Conservation (phyloP, 1,140 invertebrate genomes). For the Aphidius ervi region DNA sequence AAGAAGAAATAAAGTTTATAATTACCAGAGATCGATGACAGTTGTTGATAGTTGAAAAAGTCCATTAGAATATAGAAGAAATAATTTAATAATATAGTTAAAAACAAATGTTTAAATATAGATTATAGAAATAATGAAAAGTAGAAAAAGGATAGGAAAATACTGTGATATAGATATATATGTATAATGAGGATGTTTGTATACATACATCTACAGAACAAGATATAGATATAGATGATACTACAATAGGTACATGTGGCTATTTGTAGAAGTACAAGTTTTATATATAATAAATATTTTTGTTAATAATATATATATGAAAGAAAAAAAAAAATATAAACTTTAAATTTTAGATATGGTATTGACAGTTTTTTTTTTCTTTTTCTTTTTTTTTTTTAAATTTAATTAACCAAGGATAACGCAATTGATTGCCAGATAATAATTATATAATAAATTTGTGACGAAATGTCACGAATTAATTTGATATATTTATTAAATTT, state of each 20-base stretch:
- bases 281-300: neutral
- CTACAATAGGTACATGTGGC: slow-evolving; percentile 35
- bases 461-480: neutral
- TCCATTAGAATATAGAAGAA: neutral
- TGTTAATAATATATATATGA: slow-evolving; percentile 17
- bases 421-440: slow-evolving; percentile 8
- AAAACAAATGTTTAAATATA: slow-evolving; percentile 5
- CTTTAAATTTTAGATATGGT: slow-evolving; percentile 23
- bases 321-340: slow-evolving; percentile 23
- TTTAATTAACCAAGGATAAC: slow-evolving; percentile 13
- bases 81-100: neutral
- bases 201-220: slow-evolving; percentile 31
- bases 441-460: neutral
- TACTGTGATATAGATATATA: slow-evolving; percentile 23
- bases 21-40: no score
- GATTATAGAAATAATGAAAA: slow-evolving; percentile 6
- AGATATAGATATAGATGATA: slow-evolving; percentile 32
- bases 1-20: no score
- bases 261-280: slow-evolving; percentile 25
- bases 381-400: neutral
- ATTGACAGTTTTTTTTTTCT: slow-evolving; percentile 17
- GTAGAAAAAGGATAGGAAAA: slow-evolving; percentile 9
- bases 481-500: slow-evolving; percentile 8
- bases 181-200: slow-evolving; percentile 31
- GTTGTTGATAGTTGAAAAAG: no score